Base-by-base conservation (phyloP, 2,797 vertebrate genomes). In the Holocentrus rufus region DNA sequence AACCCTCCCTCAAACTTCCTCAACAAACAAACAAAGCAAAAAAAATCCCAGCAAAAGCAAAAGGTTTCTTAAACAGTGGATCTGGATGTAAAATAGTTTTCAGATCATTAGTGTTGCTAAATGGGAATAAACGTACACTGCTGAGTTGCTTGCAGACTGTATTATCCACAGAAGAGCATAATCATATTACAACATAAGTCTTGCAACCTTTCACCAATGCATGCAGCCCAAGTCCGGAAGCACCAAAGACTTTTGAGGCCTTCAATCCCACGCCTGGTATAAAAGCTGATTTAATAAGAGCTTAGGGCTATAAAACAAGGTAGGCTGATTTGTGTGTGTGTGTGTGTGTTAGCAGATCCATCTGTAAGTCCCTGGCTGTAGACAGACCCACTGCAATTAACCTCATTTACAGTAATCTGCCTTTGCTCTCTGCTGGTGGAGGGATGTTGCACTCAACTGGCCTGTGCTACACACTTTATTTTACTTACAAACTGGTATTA, bases 351-450 rank as follows among this genome's bases (percentile, higher is more conserved):
- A 23, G 30, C 20, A 52, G 46, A 64, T 49, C n/a, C 22, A 56
- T 64, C 5, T 56, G 30, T 30, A 57, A 64, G 65, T 86, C 85
- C 82, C 60, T 17, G 5, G 79, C 79, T 85, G 75, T 65, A 82
- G 84, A 85, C 50, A 20, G 71, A 86, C 85, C 65, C 87, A 74
- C 65, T 57, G 77, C 88, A 91, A 92, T 90, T 91, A 91, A 91
- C 88, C 91, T 86, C 68, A 75, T 91, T 90, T 87, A 86, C 64
- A 7, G 39, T 82, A 80, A 87, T 83, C 82, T 83, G 69, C 66
- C 44, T 54, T 49, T 73, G 82, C 70, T 65, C 62, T 66, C 63
- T 58, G 61, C 68, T 58, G 72, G 23, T 72, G 36, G 34, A 83
- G 27, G 44, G 55, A 77, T 57, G 74, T 72, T 46, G 34, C 39